phyloP scores from a whole-genome alignment of 1,140 invertebrate species.

The Anastrepha ludens region DNA sequence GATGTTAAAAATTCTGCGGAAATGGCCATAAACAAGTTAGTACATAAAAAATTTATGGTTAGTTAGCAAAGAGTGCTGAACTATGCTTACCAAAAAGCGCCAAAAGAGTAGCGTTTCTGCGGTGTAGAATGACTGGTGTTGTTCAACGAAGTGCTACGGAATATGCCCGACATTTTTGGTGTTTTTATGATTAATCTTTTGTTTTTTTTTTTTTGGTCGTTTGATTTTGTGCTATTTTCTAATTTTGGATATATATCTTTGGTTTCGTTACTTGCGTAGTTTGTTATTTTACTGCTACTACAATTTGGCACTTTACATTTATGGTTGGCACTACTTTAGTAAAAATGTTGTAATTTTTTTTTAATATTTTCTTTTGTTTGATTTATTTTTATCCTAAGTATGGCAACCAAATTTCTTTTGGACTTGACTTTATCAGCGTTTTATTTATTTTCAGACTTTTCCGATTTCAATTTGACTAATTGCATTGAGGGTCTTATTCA shows the following conservation, averaged over 20 bases:
- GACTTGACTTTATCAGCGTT: background rate
- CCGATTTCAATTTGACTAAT: constrained; percentile 8
- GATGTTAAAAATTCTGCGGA: constrained; percentile 26
- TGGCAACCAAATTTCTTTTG: background rate
- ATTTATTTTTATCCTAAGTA: constrained; percentile 26
- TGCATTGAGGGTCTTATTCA: background rate
- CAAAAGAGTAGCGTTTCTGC: constrained; percentile 55
- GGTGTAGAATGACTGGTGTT: constrained; percentile 55
- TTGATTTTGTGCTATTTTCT: background rate
- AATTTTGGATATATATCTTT: constrained; percentile 31
- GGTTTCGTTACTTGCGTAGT: constrained; percentile 22
- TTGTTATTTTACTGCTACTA: background rate
- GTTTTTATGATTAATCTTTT: background rate
- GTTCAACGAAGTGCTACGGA: constrained; percentile 53
- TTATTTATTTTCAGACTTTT: constrained; percentile 19
- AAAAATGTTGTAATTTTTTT: constrained; percentile 25
- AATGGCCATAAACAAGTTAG: constrained; percentile 35
- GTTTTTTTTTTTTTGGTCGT: background rate
- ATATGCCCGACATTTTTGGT: constrained; percentile 58
- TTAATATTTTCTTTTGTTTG: background rate
- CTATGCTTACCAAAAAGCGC: constrained; percentile 56
- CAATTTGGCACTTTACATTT: constrained; percentile 46
- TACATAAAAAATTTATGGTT: constrained; percentile 31
- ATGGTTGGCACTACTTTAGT: background rate
- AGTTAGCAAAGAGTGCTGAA: background rate